Percentiles rank a stretch among this genome's conserved stretches.
These are phyloP conservation scores for Scolopax rusticola DNA, from an alignment of 2,797 vertebrate species.

Conservation along the genomic window DNA sequence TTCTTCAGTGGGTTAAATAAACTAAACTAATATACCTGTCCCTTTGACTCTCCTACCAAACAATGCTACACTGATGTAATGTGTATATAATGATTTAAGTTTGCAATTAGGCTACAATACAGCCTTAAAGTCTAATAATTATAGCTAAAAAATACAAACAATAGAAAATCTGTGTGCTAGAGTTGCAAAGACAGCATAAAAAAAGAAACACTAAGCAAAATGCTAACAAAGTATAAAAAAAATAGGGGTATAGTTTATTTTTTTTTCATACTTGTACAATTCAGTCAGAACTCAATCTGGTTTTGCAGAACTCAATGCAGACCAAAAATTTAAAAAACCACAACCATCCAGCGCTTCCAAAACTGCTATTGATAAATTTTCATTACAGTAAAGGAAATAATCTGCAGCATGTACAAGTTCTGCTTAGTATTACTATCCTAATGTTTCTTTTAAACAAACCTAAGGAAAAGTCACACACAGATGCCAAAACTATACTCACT, in stretches of 20 bases:
- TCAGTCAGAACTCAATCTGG: background rate
- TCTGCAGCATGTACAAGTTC: background rate
- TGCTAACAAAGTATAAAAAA: background rate
- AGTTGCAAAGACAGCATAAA: background rate
- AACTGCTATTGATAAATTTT: background rate
- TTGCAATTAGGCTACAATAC: background rate
- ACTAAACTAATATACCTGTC: background rate
- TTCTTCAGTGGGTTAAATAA: background rate
- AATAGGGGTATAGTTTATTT: accelerated
- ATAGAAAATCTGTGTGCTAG: background rate
- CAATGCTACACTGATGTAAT: background rate
- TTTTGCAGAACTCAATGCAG: background rate
- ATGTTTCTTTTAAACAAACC: background rate
- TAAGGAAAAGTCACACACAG: background rate
- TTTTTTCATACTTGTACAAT: background rate
- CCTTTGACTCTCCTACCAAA: background rate
- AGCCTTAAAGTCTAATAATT: background rate
- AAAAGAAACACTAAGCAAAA: background rate
- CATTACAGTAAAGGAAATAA: background rate
- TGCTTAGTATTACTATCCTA: background rate
- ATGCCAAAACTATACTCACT: conserved; percentile 79
- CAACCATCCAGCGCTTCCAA: background rate
- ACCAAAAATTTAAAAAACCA: background rate
- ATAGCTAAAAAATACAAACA: background rate
- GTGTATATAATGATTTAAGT: background rate